Percentiles rank a stretch among this genome's conserved stretches.
Conservation (phyloP, 37 sponge, comb jelly and placozoan species). For the Crambe crambe region DNA sequence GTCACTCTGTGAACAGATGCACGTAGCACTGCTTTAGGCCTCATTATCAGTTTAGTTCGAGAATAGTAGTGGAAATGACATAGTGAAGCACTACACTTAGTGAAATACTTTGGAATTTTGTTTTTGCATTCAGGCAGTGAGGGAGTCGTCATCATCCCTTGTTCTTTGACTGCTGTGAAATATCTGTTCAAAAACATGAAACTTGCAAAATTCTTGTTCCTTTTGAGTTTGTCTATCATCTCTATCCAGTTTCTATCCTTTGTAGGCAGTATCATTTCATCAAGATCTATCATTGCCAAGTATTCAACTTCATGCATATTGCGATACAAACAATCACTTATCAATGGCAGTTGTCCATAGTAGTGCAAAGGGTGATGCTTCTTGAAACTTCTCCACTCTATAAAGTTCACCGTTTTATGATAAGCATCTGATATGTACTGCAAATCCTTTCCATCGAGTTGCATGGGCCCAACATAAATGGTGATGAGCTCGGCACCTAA, state of each 20-base stretch:
- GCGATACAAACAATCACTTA: slow-evolving; percentile 23
- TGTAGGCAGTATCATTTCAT: slow-evolving; percentile 22
- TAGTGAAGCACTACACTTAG: not conserved
- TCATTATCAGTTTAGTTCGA: not conserved
- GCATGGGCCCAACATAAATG: not conserved
- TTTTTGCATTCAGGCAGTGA: no score
- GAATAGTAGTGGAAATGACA: not conserved
- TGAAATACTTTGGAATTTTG: not conserved
- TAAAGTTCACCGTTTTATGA: not conserved
- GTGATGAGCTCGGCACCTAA: slow-evolving; percentile 29
- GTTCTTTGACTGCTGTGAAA: no score
- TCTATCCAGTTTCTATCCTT: slow-evolving; percentile 11
- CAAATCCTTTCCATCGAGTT: not conserved
- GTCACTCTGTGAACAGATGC: not conserved
- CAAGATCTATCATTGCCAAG: slow-evolving; percentile 26
- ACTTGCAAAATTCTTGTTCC: not conserved
- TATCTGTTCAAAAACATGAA: not conserved
- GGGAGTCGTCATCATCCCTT: no score
- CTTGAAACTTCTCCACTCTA: slow-evolving; percentile 11
- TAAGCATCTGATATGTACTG: not conserved
- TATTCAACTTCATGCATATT: slow-evolving; percentile 34
- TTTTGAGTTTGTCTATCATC: not conserved
- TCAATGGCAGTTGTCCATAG: slow-evolving; percentile 4
- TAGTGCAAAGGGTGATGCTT: slow-evolving; percentile 22
- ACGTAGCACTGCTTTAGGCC: not conserved